Percentiles rank a stretch among this genome's conserved stretches.
phyloP scores from a whole-genome alignment of 2,888 invertebrate species.

The Phengaris alcon region DNA sequence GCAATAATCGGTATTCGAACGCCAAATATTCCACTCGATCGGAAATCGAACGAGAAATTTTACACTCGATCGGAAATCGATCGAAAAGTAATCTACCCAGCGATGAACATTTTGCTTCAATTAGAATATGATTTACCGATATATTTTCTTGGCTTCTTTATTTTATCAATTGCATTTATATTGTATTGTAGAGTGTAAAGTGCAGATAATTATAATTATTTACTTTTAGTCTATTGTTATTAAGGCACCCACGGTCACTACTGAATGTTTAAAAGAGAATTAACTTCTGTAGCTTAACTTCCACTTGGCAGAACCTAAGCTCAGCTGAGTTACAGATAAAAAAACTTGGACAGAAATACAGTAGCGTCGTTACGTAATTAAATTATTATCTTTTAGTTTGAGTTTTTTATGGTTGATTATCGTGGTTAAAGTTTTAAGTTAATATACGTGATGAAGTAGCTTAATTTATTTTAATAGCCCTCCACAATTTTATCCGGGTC shows the following conservation, averaged over 20 bases:
- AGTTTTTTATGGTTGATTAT: background rate
- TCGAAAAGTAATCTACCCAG: background rate
- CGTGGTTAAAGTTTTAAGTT: conserved; percentile 15
- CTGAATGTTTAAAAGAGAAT: too few relatives aligned
- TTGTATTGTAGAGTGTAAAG: too few relatives aligned
- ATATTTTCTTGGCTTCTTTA: too few relatives aligned
- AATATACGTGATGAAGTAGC: background rate
- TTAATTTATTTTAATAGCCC: background rate
- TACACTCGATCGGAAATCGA: background rate
- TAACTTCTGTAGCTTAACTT: background rate
- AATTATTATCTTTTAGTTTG: background rate
- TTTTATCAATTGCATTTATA: too few relatives aligned
- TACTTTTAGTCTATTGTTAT: too few relatives aligned
- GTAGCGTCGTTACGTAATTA: background rate
- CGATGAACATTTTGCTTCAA: background rate
- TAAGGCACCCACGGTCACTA: too few relatives aligned
- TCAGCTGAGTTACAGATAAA: background rate
- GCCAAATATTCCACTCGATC: background rate
- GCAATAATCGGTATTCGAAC: background rate
- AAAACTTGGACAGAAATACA: background rate
- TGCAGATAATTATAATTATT: too few relatives aligned
- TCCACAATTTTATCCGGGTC: background rate
- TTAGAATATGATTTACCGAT: background rate
- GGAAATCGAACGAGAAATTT: background rate
- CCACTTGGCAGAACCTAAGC: background rate